Evolutionary conservation across 64 coral and sea anemone genomes (phyloP), one percentile per base, ranked within the genome.

Genomic region (Exaiptasia diaphana): DNA sequence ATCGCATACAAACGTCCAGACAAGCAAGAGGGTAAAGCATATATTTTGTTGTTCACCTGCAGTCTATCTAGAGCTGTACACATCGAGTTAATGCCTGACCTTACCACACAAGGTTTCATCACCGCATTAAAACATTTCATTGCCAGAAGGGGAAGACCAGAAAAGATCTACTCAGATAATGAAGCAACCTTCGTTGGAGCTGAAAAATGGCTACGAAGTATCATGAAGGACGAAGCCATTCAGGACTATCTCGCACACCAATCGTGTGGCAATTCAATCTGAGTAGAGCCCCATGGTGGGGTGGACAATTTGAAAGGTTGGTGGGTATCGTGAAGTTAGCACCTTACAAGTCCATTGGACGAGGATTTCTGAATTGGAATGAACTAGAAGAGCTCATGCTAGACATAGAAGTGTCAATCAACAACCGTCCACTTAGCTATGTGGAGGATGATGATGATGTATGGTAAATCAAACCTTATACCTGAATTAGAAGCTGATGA

Each of bases 381-480:
- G 65, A 54, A 18, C 7, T 54, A 4, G 52, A 54, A 23, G 52
- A 54, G 24, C 17, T 54, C 24, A 54, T 54, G 5, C 32, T 70
- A 21, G 65, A 70, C 33, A 36, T 70, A 2, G 65, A 70, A 4
- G 7, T 70, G 2, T 18, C 33, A 13, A 20, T 70, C 33, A 70
- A 70, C 65, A 35, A 41, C 13, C 29, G 65, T 38, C 65, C 65
- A 25, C 9, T 38, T 29, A 13, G 4, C 3, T 70, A 70, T 15
- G 65, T 70, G 22, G 65, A 70, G 12, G 65, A 70, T 17, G n/a
- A 26, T n/a, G n/a, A n/a, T n/a, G n/a, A n/a, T n/a, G n/a, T n/a
- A n/a, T n/a, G n/a, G n/a, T n/a, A n/a, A n/a, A n/a, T n/a, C n/a
- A n/a, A n/a, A n/a, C n/a, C n/a, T n/a, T n/a, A n/a, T n/a, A n/a